Conservation (phyloP, 2,888 invertebrate genomes). For the Anoncus sp. region DNA sequence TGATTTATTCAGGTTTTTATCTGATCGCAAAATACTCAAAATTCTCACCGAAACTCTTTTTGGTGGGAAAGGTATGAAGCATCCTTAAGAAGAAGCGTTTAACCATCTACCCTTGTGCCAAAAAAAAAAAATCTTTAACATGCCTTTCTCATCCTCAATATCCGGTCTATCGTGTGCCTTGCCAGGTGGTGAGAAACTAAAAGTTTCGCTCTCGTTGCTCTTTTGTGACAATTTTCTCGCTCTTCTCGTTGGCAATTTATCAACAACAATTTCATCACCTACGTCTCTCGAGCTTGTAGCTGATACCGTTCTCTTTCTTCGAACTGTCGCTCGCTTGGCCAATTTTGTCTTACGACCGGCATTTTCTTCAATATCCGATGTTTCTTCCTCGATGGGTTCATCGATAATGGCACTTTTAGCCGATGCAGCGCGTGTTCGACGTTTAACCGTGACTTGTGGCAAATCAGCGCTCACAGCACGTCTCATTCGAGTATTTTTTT, state of each 20-base stretch:
- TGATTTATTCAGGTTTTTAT: too few relatives aligned
- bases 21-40: too few relatives aligned
- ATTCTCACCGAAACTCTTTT: too few relatives aligned
- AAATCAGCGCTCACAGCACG: slow-evolving; percentile 76
- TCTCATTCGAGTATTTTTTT: slow-evolving; percentile 58
- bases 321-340: slow-evolving; percentile 56
- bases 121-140: slow-evolving; percentile 4
- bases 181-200: slow-evolving; percentile 73
- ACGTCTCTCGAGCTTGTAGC: slow-evolving; percentile 44
- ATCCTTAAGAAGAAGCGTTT: neutral
- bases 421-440: slow-evolving; percentile 66
- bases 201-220: slow-evolving; percentile 62
- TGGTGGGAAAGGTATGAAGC: too few relatives aligned
- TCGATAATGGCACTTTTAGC: slow-evolving; percentile 48
- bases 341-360: slow-evolving; percentile 32
- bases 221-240: slow-evolving; percentile 66
- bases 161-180: slow-evolving; percentile 63
- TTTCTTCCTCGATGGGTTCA: slow-evolving; percentile 57
- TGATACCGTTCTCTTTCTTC: slow-evolving; percentile 64
- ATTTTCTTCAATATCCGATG: slow-evolving; percentile 13
- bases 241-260: slow-evolving; percentile 61
- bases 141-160: slow-evolving; percentile 62
- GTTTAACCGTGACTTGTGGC: slow-evolving; percentile 61
- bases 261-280: slow-evolving; percentile 30
- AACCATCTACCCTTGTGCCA: neutral